Base-by-base conservation (phyloP, 2,797 vertebrate genomes). In the Leptoclinus maculatus region DNA sequence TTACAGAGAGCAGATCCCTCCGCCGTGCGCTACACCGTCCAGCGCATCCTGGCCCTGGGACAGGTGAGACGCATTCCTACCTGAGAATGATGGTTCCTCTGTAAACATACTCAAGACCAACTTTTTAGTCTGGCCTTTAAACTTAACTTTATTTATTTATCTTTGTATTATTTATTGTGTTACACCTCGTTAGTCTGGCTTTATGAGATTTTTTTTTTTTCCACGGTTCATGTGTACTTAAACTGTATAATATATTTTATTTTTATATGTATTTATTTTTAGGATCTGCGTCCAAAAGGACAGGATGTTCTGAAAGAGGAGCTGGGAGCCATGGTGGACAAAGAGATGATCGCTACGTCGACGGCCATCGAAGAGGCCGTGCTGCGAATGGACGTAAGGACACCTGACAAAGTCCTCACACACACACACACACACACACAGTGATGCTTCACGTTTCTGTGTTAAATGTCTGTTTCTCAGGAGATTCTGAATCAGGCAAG, bases 341-440 rank as follows among this genome's bases (percentile, higher is more conserved):
- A 97, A 84, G 98, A 99, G 94, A 97, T 99, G 98, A 79, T 95
- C 0, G 96, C 97, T 0, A 99, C 98, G 0, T 97, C 97, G 0
- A 92, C 93, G 0, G 97, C 97, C 51, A 97, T 99, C 0, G 97
- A 99, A 83, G 92, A 96, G 0, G 98, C 98, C 0, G 96, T 97
- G 0, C 89, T 97, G 83, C 95, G 97, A 39, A 99, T 99, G 64
- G 97, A 98, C 88, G 98, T 99, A 90, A 90, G 88, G 38, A 68
- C 32, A 11, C 36, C 36, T 10, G 2, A 38, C 36, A 27, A 3
- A 27, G 27, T 27, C 27, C 27, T 17, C 41, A 43, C 41, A 45
- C 43, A 45, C 45, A 49, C 47, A 49, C 47, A 49, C 19, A 49
- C 47, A n/a, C 47, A 49, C 19, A n/a, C 47, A 49, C 47, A 14